These are phyloP conservation scores for Netelia inedita DNA, from an alignment of 2,888 invertebrate species.

Conservation along the genomic window DNA sequence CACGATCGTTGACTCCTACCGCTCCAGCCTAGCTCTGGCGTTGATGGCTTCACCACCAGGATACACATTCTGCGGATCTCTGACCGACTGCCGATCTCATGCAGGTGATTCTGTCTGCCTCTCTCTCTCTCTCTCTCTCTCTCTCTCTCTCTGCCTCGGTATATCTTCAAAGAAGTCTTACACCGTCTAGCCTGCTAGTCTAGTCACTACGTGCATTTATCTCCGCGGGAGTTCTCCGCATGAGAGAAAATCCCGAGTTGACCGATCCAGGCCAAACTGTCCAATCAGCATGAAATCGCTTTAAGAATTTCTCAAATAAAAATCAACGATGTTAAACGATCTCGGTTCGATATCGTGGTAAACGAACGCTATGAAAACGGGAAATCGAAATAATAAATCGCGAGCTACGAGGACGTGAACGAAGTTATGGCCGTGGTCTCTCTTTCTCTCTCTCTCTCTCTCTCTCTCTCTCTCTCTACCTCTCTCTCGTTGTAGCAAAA, in stretches of 20 bases:
- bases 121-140: conserved; percentile 1
- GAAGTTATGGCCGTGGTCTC: conserved; percentile 34
- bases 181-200: conserved; percentile 24
- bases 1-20: conserved; percentile 61
- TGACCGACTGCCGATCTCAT: conserved; percentile 30
- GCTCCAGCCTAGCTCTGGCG: conserved; percentile 42
- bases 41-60: conserved; percentile 62
- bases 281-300: conserved; percentile 54
- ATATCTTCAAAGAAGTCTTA: background rate
- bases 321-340: conserved; percentile 11
- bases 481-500: conserved; percentile 25
- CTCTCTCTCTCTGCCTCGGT: background rate
- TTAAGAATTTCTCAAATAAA: conserved; percentile 1
- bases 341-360: background rate
- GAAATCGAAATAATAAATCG: conserved; percentile 71
- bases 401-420: conserved; percentile 53
- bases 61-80: background rate
- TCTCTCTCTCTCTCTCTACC: background rate
- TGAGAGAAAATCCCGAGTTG: conserved; percentile 25
- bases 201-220: conserved; percentile 46
- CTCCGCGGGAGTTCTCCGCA: conserved; percentile 3
- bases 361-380: conserved; percentile 52
- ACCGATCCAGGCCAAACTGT: conserved; percentile 50
- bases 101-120: conserved; percentile 20
- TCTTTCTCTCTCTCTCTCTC: conserved; percentile 15